Base-by-base conservation (phyloP, 2,797 vertebrate genomes). In the Acanthurus lineatus region DNA sequence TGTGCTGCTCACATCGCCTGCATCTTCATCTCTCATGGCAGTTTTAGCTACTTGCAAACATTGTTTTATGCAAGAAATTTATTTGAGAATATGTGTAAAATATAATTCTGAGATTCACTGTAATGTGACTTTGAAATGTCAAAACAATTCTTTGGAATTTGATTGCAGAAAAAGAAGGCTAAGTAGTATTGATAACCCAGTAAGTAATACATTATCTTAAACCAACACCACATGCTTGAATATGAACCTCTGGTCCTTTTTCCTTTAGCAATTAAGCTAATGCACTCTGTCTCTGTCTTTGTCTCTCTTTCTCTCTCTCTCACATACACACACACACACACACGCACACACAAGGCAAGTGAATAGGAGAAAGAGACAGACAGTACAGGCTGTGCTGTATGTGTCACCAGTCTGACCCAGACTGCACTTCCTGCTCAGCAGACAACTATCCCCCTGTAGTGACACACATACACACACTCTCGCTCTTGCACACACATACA, bases 361-460 rank as follows among this genome's bases (percentile, higher is more conserved):
- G 25, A 69, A 48, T 38, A 28, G 38, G 22, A 77, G 51, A 70
- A 65, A 1, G n/a, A 77, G 60, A 81, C 35, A 82, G 72, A 83
- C 74, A 85, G 68, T 77, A 71, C 57, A 87, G 70, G 71, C 87
- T 89, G 85, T 65, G 52, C 73, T 88, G 70, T 77, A 77, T 85
- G 70, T 97, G 96, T 96, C 95, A 96, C 96, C 94, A 95, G 90
- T 91, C 93, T 93, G 94, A 96, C 94, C 94, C 88, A 93, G 93
- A 94, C 81, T 93, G 84, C 90, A 91, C 95, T 95, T 94, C 96
- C 94, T 89, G 91, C 89, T 94, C 91, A 93, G 93, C 91, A 77
- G 86, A 93, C 89, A 93, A 85, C 86, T 81, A 83, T 82, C 9
- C 78, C 88, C 91, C 92, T 90, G 47, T 73, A 78, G 89, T 89